Evolutionary conservation across 2,797 vertebrate genomes (phyloP).

Genomic region (Gymnoscopelus braueri): DNA sequence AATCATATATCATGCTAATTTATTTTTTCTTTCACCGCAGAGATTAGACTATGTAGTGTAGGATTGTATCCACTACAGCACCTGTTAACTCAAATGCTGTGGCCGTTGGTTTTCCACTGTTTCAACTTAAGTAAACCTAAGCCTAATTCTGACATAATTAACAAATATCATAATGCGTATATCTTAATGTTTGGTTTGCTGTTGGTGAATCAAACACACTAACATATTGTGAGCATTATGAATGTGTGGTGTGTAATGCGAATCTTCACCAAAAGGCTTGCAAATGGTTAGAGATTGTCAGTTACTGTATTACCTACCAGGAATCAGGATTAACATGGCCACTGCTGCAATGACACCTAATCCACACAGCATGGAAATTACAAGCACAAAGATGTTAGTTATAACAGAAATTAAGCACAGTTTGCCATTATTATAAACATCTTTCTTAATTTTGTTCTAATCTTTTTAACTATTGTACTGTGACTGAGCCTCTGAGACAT

Average conservation of each 20-base stretch:
- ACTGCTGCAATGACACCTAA: constrained; percentile 96
- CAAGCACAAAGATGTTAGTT: constrained; percentile 28
- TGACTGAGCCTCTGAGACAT: too few relatives aligned
- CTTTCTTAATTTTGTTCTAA: neutral
- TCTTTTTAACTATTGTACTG: neutral
- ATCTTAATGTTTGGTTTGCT: too few relatives aligned
- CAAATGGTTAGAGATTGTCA: neutral
- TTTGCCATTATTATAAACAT: constrained; percentile 12
- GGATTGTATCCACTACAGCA: too few relatives aligned
- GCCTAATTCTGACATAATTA: neutral
- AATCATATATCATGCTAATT: neutral
- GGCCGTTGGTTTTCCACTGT: neutral
- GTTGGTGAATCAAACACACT: too few relatives aligned
- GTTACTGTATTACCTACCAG: constrained; percentile 81
- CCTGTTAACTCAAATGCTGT: neutral
- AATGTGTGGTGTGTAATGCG: neutral
- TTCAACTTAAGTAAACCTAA: neutral
- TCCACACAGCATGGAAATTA: constrained; percentile 74
- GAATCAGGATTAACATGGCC: constrained; percentile 82
- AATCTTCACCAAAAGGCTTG: neutral
- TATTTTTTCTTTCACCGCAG: too few relatives aligned
- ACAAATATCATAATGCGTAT: too few relatives aligned
- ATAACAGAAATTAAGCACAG: neutral
- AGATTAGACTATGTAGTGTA: too few relatives aligned
- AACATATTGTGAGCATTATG: neutral